Evolutionary conservation across 2,113 vertebrate genomes (phyloP).

Genomic region (Cricetomys ansorgei): DNA sequence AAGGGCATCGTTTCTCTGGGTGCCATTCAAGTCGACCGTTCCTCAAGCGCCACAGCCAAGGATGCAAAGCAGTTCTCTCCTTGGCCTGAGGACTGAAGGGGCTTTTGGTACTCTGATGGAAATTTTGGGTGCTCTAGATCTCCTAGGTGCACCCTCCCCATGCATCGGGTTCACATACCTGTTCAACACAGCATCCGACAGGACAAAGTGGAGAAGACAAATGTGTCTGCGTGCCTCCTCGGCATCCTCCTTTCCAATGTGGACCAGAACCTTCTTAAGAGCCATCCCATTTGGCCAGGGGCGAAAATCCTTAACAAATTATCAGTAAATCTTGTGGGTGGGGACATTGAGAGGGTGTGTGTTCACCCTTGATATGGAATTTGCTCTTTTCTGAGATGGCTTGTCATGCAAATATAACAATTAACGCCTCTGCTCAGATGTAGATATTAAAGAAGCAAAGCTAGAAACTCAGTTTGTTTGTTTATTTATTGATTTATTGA

Average conservation of each 20-base stretch:
- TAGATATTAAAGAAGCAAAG: not conserved
- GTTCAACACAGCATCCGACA: accelerated
- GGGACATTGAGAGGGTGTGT: not conserved
- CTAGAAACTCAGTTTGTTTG: not conserved
- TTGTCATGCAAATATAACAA: constrained; percentile 69
- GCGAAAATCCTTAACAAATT: constrained; percentile 20
- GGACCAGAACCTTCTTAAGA: not conserved
- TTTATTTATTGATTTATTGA: not conserved
- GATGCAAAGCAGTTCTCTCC: not conserved
- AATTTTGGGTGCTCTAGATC: not conserved
- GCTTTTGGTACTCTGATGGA: not conserved
- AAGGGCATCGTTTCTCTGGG: not conserved
- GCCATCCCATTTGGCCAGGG: not conserved
- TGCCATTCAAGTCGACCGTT: not conserved
- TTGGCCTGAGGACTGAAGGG: not conserved
- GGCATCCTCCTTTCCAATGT: accelerated
- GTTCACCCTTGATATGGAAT: constrained; percentile 29
- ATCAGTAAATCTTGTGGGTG: constrained; percentile 49
- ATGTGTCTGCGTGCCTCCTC: no score
- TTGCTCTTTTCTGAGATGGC: not conserved
- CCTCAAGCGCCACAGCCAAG: not conserved
- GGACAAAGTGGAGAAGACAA: accelerated
- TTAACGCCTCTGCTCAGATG: constrained; percentile 42
- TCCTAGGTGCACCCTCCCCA: no score
- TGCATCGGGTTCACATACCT: not conserved